phyloP scores from a whole-genome alignment of 1,140 invertebrate genomes.

The Halictus rubicundus region DNA sequence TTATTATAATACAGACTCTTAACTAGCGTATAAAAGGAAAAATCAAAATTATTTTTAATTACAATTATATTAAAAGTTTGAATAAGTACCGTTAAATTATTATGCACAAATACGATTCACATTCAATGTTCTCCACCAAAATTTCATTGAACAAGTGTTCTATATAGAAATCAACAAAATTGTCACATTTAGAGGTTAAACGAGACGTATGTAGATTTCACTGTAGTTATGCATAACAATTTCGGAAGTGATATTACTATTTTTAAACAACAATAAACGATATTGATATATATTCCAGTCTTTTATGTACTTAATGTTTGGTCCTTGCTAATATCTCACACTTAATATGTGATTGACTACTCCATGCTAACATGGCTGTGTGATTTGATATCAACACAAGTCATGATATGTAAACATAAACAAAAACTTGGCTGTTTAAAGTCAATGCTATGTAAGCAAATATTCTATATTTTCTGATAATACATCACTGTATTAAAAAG shows the following conservation, averaged over 20 bases:
- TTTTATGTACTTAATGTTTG: slow-evolving; percentile 12
- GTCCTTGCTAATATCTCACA: background rate
- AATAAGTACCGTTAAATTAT: slow-evolving; percentile 27
- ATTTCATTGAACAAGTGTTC: background rate
- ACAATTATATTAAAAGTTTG: slow-evolving; percentile 4
- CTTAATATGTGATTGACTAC: background rate
- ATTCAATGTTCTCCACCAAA: background rate
- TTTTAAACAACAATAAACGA: background rate
- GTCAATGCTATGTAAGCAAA: background rate
- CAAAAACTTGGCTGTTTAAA: background rate
- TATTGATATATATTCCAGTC: background rate
- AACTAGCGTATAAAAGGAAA: background rate
- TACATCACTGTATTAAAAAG: background rate
- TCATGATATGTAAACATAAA: slow-evolving; percentile 16
- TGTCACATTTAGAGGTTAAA: slow-evolving; percentile 29
- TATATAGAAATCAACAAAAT: background rate
- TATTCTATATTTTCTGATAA: background rate
- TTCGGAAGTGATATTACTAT: background rate
- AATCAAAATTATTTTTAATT: background rate
- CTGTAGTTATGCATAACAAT: background rate
- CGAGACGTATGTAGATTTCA: background rate
- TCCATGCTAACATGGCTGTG: slow-evolving; percentile 25
- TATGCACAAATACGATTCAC: background rate
- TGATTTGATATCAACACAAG: slow-evolving; percentile 3
- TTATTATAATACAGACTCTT: background rate